Evolutionary conservation across 2,888 invertebrate genomes (phyloP).

Genomic region (Melieria picta): DNA sequence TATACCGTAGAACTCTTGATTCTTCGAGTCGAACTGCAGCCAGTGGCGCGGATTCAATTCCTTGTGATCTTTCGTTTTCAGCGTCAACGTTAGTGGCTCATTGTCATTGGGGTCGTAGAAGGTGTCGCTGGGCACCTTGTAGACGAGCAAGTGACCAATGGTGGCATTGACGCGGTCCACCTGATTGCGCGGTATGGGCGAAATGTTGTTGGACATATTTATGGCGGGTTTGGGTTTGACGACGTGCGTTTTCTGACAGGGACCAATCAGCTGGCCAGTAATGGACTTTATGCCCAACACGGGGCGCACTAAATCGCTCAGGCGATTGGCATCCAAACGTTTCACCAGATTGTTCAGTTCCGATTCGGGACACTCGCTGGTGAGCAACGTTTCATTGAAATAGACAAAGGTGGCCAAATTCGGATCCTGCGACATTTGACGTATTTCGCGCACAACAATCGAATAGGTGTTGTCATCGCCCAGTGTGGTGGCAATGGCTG

Average conservation of each 20-base stretch:
- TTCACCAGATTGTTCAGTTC: conserved; percentile 74
- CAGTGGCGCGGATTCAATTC: conserved; percentile 77
- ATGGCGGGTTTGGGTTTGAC: conserved; percentile 69
- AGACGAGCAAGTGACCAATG: conserved; percentile 83
- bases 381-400: conserved; percentile 85
- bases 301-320: conserved; percentile 74
- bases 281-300: conserved; percentile 75
- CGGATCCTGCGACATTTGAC: conserved; percentile 60
- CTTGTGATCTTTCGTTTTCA: conserved; percentile 78
- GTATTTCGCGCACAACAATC: conserved; percentile 64
- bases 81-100: conserved; percentile 77
- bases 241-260: conserved; percentile 71
- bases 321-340: conserved; percentile 67
- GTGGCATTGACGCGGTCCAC: conserved; percentile 86
- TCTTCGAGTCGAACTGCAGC: conserved; percentile 89
- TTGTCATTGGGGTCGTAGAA: conserved; percentile 92
- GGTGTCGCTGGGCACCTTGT: conserved; percentile 86
- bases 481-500: conserved; percentile 65
- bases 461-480: conserved; percentile 61
- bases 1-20: conserved; percentile 89
- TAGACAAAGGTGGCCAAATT: conserved; percentile 74
- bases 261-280: conserved; percentile 73
- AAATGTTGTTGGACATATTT: conserved; percentile 72
- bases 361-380: conserved; percentile 77
- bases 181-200: conserved; percentile 84